Base-by-base conservation (phyloP, 2,797 vertebrate genomes). In the Lithobates pipiens region DNA sequence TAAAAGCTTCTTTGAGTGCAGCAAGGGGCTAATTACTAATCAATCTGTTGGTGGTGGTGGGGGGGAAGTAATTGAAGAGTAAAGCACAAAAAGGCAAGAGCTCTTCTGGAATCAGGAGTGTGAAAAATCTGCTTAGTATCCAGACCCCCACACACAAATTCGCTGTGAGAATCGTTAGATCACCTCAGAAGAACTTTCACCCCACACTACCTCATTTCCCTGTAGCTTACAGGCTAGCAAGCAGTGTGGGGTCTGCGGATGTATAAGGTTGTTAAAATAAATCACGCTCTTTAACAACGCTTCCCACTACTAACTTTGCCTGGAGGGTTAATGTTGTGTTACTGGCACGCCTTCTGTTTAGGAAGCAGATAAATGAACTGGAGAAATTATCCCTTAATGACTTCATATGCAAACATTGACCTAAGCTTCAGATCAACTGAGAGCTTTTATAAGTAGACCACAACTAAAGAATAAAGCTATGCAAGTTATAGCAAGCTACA, bases 11-110 rank as follows among this genome's bases (percentile, higher is more conserved):
- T 86, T 21, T 10, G 61, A 86, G 74, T 85, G 63, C 61, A 42
- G 54, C 80, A 82, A 63, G 80, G 80, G 85, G 80, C 85, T 83
- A 83, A 78, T 86, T 83, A 86, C 80, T 83, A 83, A 86, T 86
- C 80, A 86, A 86, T 86, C 76, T 78, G 71, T 57, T 83, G 44
- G 77, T 67, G 39, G 74, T 36, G 54, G 69, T 42, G 68, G 44
- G 67, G 39, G 68, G 29, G 50, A 42, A 78, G 57, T 72, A 61
- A 71, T 32, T 46, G 27, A 76, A 57, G 63, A 70, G 63, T 70
- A 76, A 57, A 76, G 65, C 36, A 46, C 72, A 76, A 21, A 44
- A 61, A 76, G 29, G 68, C 71, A 39, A 73, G 44, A 34, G 71
- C 74, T 61, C 42, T 39, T 82, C 85, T 71, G 79, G 73, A 61